phyloP scores from a whole-genome alignment of 2,797 vertebrate genomes.

The Chaetophractus vellerosus region DNA sequence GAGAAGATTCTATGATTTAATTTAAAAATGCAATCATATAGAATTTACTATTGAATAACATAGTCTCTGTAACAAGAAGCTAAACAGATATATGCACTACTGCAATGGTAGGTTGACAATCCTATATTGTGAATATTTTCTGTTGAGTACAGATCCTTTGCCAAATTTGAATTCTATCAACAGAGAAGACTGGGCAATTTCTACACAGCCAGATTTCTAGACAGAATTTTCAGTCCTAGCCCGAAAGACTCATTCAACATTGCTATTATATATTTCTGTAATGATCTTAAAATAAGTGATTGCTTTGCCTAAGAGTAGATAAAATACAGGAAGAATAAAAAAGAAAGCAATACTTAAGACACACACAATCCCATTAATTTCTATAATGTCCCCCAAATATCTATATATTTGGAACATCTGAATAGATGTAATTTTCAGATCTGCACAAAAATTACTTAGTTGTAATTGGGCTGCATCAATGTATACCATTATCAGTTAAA shows the following conservation, averaged over 20 bases:
- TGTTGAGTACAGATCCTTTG: not conserved
- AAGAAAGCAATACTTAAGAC: not conserved
- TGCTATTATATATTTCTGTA: not conserved
- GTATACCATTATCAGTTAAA: not conserved
- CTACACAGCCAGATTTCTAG: not conserved
- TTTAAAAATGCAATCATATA: not conserved
- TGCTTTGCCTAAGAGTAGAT: not conserved
- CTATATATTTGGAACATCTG: not conserved
- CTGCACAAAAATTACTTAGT: constrained; percentile 13
- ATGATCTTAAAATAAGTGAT: not conserved
- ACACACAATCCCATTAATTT: not conserved
- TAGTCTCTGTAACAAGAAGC: not conserved
- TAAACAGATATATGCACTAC: not conserved
- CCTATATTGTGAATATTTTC: not conserved
- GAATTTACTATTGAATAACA: not conserved
- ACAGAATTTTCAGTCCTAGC: not conserved
- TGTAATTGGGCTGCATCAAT: not conserved
- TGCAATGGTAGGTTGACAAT: not conserved
- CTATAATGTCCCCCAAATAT: not conserved
- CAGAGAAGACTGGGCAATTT: not conserved
- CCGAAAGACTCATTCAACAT: not conserved
- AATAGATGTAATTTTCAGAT: not conserved
- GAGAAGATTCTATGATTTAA: not conserved
- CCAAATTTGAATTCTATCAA: not conserved
- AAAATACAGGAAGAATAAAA: not conserved